Conservation (phyloP, 2,113 vertebrate genomes). For the Hipposideros armiger region DNA sequence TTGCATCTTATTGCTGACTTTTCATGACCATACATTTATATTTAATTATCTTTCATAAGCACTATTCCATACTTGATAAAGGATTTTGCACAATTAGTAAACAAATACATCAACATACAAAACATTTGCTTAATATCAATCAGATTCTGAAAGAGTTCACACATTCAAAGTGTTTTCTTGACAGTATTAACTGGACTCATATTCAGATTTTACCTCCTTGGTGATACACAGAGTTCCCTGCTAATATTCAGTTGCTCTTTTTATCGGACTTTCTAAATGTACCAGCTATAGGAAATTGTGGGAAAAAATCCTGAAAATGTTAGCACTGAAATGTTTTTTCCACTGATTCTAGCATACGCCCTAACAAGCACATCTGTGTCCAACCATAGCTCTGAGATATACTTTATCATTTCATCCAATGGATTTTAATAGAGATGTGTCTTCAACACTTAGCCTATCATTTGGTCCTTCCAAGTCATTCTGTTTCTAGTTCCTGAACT, state of each 20-base stretch:
- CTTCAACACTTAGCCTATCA: background rate
- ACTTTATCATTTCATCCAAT: background rate
- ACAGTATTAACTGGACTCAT: background rate
- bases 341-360: background rate
- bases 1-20: constrained; percentile 50
- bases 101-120: background rate
- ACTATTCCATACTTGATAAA: constrained; percentile 23
- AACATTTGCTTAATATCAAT: constrained; percentile 7
- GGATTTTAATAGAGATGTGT: background rate
- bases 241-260: background rate
- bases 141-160: background rate
- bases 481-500: background rate
- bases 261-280: background rate
- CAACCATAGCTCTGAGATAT: background rate
- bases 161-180: background rate
- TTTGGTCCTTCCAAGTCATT: background rate
- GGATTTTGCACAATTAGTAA: background rate
- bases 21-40: constrained; percentile 54
- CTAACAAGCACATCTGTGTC: background rate
- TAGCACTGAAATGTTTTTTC: background rate
- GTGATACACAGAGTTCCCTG: background rate
- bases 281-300: background rate
- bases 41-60: constrained; percentile 64
- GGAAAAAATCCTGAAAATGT: background rate
- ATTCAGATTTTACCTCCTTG: background rate